Percentiles rank a stretch among this genome's conserved stretches.
Conservation (phyloP, 2,797 vertebrate genomes). For the Pangasius sanitwongsei region DNA sequence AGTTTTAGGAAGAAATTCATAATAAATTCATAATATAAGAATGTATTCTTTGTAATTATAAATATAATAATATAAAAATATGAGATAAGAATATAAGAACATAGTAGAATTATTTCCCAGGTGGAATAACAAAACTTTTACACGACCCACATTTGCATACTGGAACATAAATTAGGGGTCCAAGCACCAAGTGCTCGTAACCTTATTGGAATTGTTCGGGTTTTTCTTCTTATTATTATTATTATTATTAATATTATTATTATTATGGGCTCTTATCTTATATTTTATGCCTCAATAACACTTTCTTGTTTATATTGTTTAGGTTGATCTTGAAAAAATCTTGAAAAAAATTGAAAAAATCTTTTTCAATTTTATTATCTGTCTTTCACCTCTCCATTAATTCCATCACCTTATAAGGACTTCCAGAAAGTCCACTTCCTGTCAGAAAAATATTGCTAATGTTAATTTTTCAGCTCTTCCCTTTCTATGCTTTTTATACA, state of each 20-base stretch:
- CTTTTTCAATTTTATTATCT: neutral
- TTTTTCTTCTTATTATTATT: neutral
- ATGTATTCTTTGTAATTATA: no score
- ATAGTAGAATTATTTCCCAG: neutral
- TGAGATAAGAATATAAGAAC: neutral
- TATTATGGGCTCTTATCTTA: neutral
- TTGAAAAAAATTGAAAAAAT: no score
- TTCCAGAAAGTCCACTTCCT: slow-evolving; percentile 8
- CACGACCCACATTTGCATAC: neutral
- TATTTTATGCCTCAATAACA: neutral
- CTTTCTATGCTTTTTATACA: neutral
- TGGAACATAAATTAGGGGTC: no score
- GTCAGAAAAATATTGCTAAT: neutral
- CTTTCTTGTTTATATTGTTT: neutral
- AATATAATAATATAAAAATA: no score
- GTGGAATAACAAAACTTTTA: neutral
- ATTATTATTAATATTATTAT: no score
- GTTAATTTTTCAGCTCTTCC: no score
- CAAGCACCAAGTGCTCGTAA: no score
- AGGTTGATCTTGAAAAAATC: neutral
- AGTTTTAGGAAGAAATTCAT: no score
- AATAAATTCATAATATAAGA: no score
- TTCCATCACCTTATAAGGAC: neutral
- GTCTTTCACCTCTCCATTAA: neutral
- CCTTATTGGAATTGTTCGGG: neutral